Base-by-base conservation (phyloP, 53 echinoderm and acorn worm species). In the Crossaster papposus region DNA sequence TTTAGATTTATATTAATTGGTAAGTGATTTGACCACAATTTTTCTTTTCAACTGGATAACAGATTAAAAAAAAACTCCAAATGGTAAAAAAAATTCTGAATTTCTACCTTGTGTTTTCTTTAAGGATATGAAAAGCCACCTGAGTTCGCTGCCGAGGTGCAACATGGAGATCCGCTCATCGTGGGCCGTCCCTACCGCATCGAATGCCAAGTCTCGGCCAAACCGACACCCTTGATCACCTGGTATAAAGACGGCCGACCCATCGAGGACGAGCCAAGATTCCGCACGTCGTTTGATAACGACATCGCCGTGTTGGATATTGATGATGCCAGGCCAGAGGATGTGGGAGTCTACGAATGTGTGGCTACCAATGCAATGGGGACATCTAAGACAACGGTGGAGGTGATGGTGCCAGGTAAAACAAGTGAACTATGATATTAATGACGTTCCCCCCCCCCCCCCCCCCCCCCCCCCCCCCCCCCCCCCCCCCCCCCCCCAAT, bases 221-320 rank as follows among this genome's bases (percentile, higher is more conserved):
- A 88, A 31, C 97, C 97, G 32, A 87, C 89, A 36, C 97, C 97
- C 44, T 90, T 86, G 22, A 89, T 97, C 54, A 94, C 91, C 13
- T 97, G 97, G 97, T 97, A 95, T 85, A 97, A 95, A 74, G 95
- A 97, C 89, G 97, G 97, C 44, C 86, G 90, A 77, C 91, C 93
- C 13, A 88, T 97, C 11, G 83, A 82, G 31, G 90, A 91, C 55
- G 93, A 95, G 36, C 91, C 90, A 36, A 64, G 94, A 65, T 89
- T 94, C 51, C 91, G 95, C 54, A 81, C 91, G 37, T 89, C 93
- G 32, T 94, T 94, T 80, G 92, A 89, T 80, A 94, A 97, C 50
- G 95, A 94, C 80, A 92, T 94, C 73, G 93, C 94, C 81, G 91
- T 91, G 29, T 76, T 97, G 44, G 83, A 92, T 37, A 95, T 97